Evolutionary conservation across 2,888 invertebrate species (phyloP).

Genomic region (Venusia cambrica): DNA sequence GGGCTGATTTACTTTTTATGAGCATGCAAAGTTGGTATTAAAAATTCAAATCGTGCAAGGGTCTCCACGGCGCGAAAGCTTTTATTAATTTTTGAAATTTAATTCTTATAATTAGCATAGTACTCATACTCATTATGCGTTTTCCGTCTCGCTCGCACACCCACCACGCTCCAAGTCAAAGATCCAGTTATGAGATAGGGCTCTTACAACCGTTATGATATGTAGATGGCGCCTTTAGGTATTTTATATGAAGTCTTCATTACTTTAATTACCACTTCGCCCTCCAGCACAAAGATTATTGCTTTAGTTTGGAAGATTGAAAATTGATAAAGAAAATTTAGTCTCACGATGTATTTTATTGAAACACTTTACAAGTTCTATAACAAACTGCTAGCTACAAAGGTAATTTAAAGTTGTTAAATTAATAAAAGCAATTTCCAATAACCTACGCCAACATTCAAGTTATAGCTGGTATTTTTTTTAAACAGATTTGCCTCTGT

Average conservation of each 20-base stretch:
- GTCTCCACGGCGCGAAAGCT: slow-evolving; percentile 21
- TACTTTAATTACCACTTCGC: slow-evolving; percentile 37
- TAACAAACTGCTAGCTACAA: slow-evolving; percentile 8
- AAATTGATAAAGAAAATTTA: slow-evolving; percentile 30
- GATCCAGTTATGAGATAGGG: slow-evolving; percentile 26
- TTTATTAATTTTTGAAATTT: slow-evolving; percentile 28
- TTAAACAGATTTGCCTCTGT: too few species aligned
- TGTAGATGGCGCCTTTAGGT: slow-evolving; percentile 33
- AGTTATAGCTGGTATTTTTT: too few species aligned
- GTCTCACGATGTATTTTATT: slow-evolving; percentile 27
- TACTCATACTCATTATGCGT: slow-evolving; percentile 21
- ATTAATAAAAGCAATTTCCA: too few species aligned
- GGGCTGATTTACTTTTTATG: slow-evolving; percentile 25
- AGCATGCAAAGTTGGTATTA: slow-evolving; percentile 28
- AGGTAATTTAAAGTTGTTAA: slow-evolving; percentile 14
- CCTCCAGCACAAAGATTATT: slow-evolving; percentile 26
- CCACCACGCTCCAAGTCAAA: slow-evolving; percentile 18
- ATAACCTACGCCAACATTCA: slow-evolving; percentile 20
- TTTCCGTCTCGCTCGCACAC: slow-evolving; percentile 22
- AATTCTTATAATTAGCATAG: slow-evolving; percentile 25
- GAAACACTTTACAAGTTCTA: slow-evolving; percentile 20
- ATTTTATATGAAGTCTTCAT: slow-evolving; percentile 44
- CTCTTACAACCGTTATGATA: slow-evolving; percentile 30
- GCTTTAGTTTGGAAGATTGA: slow-evolving; percentile 27
- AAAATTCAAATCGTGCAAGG: slow-evolving; percentile 27